Conservation (phyloP, 2,888 invertebrate species). For the Caenorhabditis doughertyi region DNA sequence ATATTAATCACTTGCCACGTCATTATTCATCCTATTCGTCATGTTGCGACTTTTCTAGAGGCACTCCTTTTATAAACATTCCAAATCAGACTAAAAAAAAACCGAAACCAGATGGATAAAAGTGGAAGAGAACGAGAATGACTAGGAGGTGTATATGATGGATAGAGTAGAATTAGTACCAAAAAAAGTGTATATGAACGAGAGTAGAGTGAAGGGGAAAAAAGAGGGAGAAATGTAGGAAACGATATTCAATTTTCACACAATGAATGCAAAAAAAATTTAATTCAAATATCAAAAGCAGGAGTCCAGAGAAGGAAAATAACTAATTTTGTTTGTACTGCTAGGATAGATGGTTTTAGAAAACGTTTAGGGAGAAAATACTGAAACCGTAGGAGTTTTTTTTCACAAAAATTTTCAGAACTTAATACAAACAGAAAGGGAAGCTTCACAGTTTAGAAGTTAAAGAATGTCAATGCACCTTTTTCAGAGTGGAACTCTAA, state of each 20-base stretch:
- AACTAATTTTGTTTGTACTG: background rate
- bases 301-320: slow-evolving; percentile 1
- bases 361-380: background rate
- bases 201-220: slow-evolving; percentile 26
- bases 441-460: no score
- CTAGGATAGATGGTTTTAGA: background rate
- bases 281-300: background rate
- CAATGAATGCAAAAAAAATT: slow-evolving; percentile 22
- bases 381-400: no score
- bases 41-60: slow-evolving; percentile 40
- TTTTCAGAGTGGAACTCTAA: no score
- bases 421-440: no score
- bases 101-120: slow-evolving; percentile 44
- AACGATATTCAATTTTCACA: slow-evolving; percentile 37
- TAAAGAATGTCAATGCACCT: no score
- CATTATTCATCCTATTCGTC: slow-evolving; percentile 43
- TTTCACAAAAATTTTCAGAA: no score
- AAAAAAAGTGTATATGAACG: slow-evolving; percentile 25
- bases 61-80: slow-evolving; percentile 58
- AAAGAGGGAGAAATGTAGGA: background rate
- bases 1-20: slow-evolving; percentile 49
- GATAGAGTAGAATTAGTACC: slow-evolving; percentile 30
- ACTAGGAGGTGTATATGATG: background rate
- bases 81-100: background rate
- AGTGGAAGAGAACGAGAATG: slow-evolving; percentile 8